A percentile compares a stretch with the other conserved stretches of the same genome.
Conservation (phyloP, 2,888 invertebrate genomes). For the Ceriagrion tenellum region DNA sequence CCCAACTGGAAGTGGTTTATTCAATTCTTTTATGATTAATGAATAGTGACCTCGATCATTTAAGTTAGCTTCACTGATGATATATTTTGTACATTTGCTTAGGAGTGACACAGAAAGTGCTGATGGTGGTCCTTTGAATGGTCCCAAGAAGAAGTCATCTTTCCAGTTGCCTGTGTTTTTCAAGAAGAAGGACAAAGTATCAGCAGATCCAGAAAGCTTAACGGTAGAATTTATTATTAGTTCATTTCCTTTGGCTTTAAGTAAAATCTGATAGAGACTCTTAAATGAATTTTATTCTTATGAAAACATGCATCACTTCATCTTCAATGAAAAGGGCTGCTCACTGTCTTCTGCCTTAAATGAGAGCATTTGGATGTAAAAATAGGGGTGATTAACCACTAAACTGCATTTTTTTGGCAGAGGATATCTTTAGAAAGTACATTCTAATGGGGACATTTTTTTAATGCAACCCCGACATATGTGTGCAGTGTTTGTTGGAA, state of each 20-base stretch:
- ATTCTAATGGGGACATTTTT: too few relatives aligned
- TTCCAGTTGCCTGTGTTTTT: slow-evolving; percentile 76
- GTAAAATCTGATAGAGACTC: too few relatives aligned
- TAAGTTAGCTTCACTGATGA: not conserved
- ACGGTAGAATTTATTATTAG: slow-evolving; percentile 68
- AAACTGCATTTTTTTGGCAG: too few relatives aligned
- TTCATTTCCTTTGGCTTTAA: not conserved
- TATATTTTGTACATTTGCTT: slow-evolving; percentile 72
- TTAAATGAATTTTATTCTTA: not conserved
- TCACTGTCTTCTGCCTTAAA: too few relatives aligned
- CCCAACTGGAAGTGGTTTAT: not conserved
- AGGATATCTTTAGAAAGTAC: too few relatives aligned
- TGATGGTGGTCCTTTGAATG: slow-evolving; percentile 75
- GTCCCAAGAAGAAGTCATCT: slow-evolving; percentile 74
- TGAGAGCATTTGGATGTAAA: too few relatives aligned
- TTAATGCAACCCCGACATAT: too few relatives aligned
- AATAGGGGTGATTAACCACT: too few relatives aligned
- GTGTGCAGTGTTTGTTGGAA: too few relatives aligned
- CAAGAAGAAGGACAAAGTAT: slow-evolving; percentile 78
- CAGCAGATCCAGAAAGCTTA: slow-evolving; percentile 72
- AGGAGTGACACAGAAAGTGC: slow-evolving; percentile 87
- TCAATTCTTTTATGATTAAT: not conserved
- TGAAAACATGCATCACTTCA: not conserved
- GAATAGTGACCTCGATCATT: not conserved
- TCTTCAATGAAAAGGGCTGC: too few relatives aligned